phyloP scores from a whole-genome alignment of 2,888 invertebrate species.

The Drosophila prostipennis region DNA sequence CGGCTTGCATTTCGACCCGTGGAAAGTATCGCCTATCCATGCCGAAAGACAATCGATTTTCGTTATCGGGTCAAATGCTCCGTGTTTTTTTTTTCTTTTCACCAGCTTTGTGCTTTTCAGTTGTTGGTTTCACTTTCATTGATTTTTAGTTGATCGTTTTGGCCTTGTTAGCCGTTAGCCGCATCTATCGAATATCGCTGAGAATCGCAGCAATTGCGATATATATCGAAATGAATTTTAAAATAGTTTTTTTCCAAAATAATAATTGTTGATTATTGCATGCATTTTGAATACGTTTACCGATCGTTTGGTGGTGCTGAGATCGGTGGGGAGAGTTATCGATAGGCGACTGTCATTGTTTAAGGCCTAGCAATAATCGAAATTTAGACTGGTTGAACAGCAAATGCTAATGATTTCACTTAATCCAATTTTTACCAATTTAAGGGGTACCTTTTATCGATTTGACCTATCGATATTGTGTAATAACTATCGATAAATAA shows the following conservation, averaged over 20 bases:
- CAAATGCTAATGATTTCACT: not conserved
- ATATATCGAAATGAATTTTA: constrained; percentile 12
- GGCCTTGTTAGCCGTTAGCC: constrained; percentile 31
- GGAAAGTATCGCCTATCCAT: constrained; percentile 35
- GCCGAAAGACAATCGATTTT: constrained; percentile 29
- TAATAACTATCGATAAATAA: not conserved
- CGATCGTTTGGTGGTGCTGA: constrained; percentile 14
- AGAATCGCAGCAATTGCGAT: constrained; percentile 18
- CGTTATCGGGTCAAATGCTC: constrained; percentile 24
- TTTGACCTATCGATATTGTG: not conserved
- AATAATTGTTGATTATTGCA: constrained; percentile 31
- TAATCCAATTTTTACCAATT: not conserved
- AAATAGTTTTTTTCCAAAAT: constrained; percentile 36
- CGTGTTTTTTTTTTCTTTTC: constrained; percentile 9
- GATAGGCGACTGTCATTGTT: too few species aligned
- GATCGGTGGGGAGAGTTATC: constrained; percentile 24
- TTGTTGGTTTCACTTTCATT: constrained; percentile 20
- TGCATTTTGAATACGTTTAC: constrained; percentile 27
- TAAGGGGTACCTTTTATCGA: not conserved
- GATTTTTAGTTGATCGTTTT: constrained; percentile 20
- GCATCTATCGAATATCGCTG: constrained; percentile 34
- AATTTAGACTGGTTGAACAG: not conserved
- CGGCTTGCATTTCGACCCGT: constrained; percentile 25
- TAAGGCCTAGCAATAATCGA: not conserved
- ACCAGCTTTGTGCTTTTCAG: constrained; percentile 6